phyloP scores from a whole-genome alignment of 2,888 invertebrate species.

The Catocala sponsa region DNA sequence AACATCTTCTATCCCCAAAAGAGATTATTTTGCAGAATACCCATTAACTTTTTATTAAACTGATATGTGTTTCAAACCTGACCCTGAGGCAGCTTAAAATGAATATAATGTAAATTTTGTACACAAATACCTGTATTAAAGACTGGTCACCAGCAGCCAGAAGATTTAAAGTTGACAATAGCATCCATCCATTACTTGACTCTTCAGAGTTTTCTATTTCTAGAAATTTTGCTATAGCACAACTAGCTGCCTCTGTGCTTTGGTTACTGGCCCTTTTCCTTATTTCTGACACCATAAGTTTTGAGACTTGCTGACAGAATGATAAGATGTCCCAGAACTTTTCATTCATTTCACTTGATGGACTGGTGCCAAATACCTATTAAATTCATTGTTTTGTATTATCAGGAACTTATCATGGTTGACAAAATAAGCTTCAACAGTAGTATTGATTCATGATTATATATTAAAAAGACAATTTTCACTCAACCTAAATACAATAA shows the following conservation, averaged over 20 bases:
- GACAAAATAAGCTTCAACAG: too few species aligned
- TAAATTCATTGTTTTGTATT: slow-evolving; percentile 20
- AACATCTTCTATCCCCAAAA: too few species aligned
- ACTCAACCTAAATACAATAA: too few species aligned
- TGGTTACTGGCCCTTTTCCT: slow-evolving; percentile 98
- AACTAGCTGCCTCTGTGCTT: slow-evolving; percentile 98
- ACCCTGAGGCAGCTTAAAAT: neutral
- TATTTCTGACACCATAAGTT: slow-evolving; percentile 98
- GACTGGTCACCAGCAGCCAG: slow-evolving; percentile 96
- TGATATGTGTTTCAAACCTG: too few species aligned
- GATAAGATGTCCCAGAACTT: slow-evolving; percentile 98
- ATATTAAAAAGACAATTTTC: too few species aligned
- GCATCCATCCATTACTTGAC: slow-evolving; percentile 98
- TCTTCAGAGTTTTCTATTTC: slow-evolving; percentile 98
- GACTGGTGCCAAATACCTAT: slow-evolving; percentile 97
- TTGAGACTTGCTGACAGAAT: slow-evolving; percentile 97
- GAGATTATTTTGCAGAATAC: too few species aligned
- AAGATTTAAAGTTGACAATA: slow-evolving; percentile 96
- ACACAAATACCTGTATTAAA: slow-evolving; percentile 92
- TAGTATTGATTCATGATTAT: too few species aligned
- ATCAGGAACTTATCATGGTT: too few species aligned
- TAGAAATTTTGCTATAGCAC: slow-evolving; percentile 98
- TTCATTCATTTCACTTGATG: slow-evolving; percentile 98
- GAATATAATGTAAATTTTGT: neutral
- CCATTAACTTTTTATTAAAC: too few species aligned